Conservation (phyloP, 2,797 vertebrate genomes). For the Cephalopachus bancanus region DNA sequence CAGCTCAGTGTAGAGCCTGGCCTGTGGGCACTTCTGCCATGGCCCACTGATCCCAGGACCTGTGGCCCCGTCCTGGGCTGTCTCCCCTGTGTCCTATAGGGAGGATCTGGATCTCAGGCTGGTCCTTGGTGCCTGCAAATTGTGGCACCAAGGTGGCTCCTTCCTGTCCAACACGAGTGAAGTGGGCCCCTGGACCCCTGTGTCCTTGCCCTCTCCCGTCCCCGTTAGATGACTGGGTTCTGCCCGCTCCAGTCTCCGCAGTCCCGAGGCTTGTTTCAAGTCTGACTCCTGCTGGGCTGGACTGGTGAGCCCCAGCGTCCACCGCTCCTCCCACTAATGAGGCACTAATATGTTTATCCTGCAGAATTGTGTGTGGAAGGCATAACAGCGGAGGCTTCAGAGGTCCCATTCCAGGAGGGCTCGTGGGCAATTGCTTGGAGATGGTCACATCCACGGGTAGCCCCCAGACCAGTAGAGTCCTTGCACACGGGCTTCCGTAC, state of each 20-base stretch:
- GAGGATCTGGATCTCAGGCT: neutral
- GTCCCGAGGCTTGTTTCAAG: neutral
- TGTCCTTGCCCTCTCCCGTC: neutral
- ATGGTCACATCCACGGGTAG: neutral
- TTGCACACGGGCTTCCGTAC: neutral
- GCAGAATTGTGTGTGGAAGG: neutral
- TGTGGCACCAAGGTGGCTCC: neutral
- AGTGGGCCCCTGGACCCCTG: neutral
- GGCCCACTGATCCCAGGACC: rapidly evolving
- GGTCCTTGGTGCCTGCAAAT: rapidly evolving
- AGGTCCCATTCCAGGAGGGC: too few relatives aligned
- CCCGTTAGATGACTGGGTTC: too few relatives aligned
- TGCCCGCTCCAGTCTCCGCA: neutral
- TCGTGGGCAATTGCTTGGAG: neutral
- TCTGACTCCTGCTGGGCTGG: neutral
- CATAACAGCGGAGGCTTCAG: too few relatives aligned
- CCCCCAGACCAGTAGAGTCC: neutral
- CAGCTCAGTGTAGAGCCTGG: neutral
- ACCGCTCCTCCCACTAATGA: neutral
- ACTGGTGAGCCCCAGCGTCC: rapidly evolving
- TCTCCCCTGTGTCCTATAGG: neutral
- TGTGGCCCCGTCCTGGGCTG: rapidly evolving
- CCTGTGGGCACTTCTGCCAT: neutral
- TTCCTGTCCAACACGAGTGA: too few relatives aligned
- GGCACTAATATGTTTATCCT: neutral